Conservation (phyloP, 92 coral and sea anemone species). For the Palythoa grandiflora region DNA sequence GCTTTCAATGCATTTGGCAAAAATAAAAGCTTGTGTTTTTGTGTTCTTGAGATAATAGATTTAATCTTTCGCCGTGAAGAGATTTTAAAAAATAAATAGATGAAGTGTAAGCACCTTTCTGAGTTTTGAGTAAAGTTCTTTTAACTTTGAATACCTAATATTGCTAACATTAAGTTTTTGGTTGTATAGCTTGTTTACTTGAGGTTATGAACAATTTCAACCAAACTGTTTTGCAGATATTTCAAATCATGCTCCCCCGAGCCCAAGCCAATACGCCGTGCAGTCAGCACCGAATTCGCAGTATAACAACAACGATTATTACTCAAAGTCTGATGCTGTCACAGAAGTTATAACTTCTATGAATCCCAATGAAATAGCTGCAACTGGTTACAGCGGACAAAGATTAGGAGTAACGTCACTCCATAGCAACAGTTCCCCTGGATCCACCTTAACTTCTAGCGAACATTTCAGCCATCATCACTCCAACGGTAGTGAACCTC, state of each 20-base stretch:
- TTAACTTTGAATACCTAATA: not conserved
- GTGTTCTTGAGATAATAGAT: not conserved
- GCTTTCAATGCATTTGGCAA: slow-evolving; percentile 4
- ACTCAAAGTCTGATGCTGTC: slow-evolving; percentile 36
- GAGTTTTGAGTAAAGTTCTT: not conserved
- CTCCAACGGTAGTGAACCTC: slow-evolving; percentile 51
- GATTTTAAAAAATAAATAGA: not conserved
- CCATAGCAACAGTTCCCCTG: slow-evolving; percentile 39
- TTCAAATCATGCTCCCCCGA: slow-evolving; percentile 12
- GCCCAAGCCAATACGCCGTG: slow-evolving; percentile 18
- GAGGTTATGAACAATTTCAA: not conserved
- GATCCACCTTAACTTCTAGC: slow-evolving; percentile 33
- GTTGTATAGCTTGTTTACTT: not conserved
- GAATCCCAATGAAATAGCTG: slow-evolving; percentile 12
- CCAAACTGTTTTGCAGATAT: slow-evolving; percentile 23
- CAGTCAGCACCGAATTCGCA: slow-evolving; percentile 3
- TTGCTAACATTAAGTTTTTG: not conserved
- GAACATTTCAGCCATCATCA: slow-evolving; percentile 27
- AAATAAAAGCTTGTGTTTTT: not conserved
- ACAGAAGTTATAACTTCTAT: slow-evolving; percentile 39
- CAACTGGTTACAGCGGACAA: slow-evolving; percentile 11
- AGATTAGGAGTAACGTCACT: slow-evolving; percentile 8
- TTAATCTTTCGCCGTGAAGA: not conserved
- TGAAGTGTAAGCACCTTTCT: not conserved
- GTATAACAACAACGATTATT: slow-evolving; percentile 29